Evolutionary conservation across 2,797 vertebrate genomes (phyloP).

Genomic region (Chelonia mydas): DNA sequence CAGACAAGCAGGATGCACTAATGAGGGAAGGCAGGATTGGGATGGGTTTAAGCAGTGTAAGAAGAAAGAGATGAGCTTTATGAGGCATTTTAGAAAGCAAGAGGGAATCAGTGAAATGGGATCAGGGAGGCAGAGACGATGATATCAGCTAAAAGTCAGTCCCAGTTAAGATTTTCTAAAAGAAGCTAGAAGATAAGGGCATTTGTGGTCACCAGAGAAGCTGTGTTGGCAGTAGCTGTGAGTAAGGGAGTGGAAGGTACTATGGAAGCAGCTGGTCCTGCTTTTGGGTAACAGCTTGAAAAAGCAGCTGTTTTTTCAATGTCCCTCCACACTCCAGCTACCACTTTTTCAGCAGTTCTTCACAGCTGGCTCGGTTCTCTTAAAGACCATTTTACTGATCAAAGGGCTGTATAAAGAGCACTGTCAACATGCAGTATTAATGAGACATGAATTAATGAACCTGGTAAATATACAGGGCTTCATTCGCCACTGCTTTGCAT

Average conservation of each 20-base stretch:
- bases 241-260: neutral
- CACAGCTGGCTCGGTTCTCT: neutral
- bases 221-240: neutral
- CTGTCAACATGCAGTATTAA: neutral
- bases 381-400: neutral
- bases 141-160: neutral
- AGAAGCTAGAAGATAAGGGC: neutral
- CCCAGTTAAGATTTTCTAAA: neutral
- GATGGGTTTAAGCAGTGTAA: neutral
- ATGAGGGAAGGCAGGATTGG: neutral
- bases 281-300: fast-evolving
- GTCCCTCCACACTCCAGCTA: fast-evolving
- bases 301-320: neutral
- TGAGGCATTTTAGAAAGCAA: neutral
- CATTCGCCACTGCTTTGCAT: neutral
- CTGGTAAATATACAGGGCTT: neutral
- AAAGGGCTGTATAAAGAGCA: neutral
- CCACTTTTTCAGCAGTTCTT: neutral
- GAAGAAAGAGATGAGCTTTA: neutral
- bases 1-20: neutral
- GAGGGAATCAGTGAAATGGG: too few relatives aligned
- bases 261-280: fast-evolving
- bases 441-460: neutral
- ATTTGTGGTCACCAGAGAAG: neutral
- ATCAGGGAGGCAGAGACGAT: neutral